These are phyloP conservation scores for Panopea generosa DNA, from an alignment of 2,888 invertebrate genomes.

Conservation along the genomic window DNA sequence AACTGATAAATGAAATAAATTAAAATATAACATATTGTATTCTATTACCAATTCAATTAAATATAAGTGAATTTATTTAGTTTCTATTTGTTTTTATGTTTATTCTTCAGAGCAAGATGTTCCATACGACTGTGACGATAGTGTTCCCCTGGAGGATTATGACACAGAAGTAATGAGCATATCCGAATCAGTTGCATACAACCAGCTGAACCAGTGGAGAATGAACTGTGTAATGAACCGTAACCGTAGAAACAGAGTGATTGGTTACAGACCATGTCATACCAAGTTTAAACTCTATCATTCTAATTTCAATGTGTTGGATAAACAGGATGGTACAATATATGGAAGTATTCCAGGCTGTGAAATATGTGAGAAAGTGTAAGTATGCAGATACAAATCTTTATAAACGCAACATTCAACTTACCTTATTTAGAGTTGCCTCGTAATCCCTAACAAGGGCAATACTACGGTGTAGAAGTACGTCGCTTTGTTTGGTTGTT, in stretches of 20 bases:
- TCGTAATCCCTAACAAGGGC: no score
- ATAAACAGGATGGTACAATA: neutral
- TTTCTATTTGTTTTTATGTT: no score
- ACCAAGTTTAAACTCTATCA: slow-evolving; percentile 48
- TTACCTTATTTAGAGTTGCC: no score
- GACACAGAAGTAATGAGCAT: slow-evolving; percentile 8
- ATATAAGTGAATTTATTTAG: no score
- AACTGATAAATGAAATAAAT: no score
- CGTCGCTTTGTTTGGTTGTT: no score
- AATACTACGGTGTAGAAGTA: no score
- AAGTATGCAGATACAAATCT: no score
- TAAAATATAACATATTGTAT: no score
- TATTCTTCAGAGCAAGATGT: neutral
- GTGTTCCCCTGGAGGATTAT: slow-evolving; percentile 5
- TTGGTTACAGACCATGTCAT: slow-evolving; percentile 46
- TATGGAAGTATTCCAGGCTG: slow-evolving; percentile 15
- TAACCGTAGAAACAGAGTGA: slow-evolving; percentile 14
- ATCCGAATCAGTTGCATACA: slow-evolving; percentile 5
- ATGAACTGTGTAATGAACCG: neutral
- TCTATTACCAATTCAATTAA: no score
- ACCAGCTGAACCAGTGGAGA: slow-evolving; percentile 24
- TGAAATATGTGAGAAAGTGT: slow-evolving; percentile 7
- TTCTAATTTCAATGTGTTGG: slow-evolving; percentile 28
- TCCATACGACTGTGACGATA: no score
- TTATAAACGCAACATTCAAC: no score